Evolutionary conservation across 1,140 invertebrate species (phyloP), one percentile per base, ranked within the genome.

Genomic region (Antheraea mylitta): DNA sequence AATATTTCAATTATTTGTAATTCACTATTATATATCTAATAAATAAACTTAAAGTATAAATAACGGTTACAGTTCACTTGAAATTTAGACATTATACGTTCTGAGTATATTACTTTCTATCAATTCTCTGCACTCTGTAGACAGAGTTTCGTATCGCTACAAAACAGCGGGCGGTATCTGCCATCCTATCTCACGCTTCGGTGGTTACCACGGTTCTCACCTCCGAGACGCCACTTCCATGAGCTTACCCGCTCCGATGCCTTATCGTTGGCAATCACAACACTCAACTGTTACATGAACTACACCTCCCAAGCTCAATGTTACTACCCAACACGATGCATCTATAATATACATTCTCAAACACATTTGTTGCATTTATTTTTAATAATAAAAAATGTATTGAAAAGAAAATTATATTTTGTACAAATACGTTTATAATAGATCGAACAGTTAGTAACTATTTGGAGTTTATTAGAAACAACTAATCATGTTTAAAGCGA

Each of bases 181-280:
- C 70, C 68, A 76, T 69, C 75, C 82, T 80, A 91, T 91, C 89
- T 91, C 87, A 90, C 87, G 87, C 82, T 83, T 82, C 76, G 81
- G 11, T 53, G 45, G 45, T 83, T 81, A 72, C 86, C 86, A 91
- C 87, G 89, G 84, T 87, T 84, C 82, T 90, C 87, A 90, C 89
- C 89, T 86, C 85, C 45, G 75, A 76, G 79, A 81, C 81, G 75
- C 76, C 80, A 79, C 80, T 83, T 83, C 76, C 81, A 76, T 75
- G 78, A 74, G 72, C 68, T 65, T 71, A 74, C 76, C 70, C 76
- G 79, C 73, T 79, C 66, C 81, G 79, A 82, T 84, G 77, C 72
- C 81, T 88, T 88, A 89, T 89, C 87, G 73, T 68, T 70, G 42
- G 72, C 82, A 84, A 86, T 90, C 83, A 77, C 74, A 68, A 73